Evolutionary conservation across 1,140 invertebrate genomes (phyloP), one percentile per base, ranked within the genome.

Genomic region (Solen grandis): DNA sequence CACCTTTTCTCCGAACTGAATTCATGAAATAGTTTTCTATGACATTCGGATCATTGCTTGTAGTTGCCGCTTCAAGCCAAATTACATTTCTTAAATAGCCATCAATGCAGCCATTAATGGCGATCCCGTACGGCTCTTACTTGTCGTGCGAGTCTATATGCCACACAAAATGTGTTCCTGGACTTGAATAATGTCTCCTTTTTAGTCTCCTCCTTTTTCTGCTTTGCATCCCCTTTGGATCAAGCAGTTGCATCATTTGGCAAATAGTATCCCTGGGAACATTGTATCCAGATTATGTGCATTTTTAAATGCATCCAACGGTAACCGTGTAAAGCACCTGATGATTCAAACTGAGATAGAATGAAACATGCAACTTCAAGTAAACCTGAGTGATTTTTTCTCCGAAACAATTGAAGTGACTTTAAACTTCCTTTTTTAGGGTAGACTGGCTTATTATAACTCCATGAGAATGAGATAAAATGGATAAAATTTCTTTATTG

Each of bases 141-240:
- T 91, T 89, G 62, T 90, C 90, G 81, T 89, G 88, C 0, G 79
- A 84, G 82, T 91, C 88, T 1, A 89, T 66, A 80, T 91, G 90
- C 89, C 90, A 91, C 0, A 86, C 3, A 79, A 65, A 82, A 72
- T 88, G 88, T 73, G 88, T 88, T 8, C 89, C 89, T 62, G 38
- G 70, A 16, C 22, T 57, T 22, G 52, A 54, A 62, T 88, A 90
- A 19, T 38, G 5, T 29, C 89, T 62, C 69, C 85, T n/a, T n/a
- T n/a, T n/a, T n/a, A n/a, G n/a, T n/a, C n/a, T n/a, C n/a, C n/a
- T n/a, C n/a, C n/a, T n/a, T n/a, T n/a, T n/a, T n/a, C n/a, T n/a
- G n/a, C n/a, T n/a, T n/a, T n/a, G n/a, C n/a, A n/a, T n/a, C n/a
- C n/a, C n/a, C n/a, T n/a, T n/a, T n/a, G n/a, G n/a, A n/a, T n/a